Evolutionary conservation across 2,113 vertebrate genomes (phyloP), one percentile per base, ranked within the genome.

Genomic region (Neolamprologus brichardi): DNA sequence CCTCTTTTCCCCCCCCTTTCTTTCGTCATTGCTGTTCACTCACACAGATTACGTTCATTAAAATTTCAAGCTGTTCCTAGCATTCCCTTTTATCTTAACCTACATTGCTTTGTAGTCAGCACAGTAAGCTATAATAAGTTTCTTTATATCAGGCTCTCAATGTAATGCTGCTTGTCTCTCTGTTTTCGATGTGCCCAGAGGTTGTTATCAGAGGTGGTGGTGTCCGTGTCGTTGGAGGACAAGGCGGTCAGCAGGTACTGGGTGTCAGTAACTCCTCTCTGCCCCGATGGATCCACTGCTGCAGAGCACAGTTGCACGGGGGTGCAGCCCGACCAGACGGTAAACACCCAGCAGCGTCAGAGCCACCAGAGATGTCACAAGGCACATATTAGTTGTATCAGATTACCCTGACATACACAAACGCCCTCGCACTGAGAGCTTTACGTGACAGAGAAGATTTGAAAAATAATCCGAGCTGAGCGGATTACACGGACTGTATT

Each of bases 161-260:
- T 6, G 34, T 51, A 20, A 79, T n/a, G 20, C 60, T 60, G 3
- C 46, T 32, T 49, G 49, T 72, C 62, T 82, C 62, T 83, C 10
- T 41, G 4, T 53, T 7, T 13, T 77, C 12, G 39, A 46, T 91
- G 18, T 83, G 12, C 90, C 28, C 88, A 97, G 99, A 98, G 97
- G 92, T 95, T 99, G 41, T 92, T 99, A 87, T 98, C 98, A 30
- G 98, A 99, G 95, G 98, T 99, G 83, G 96, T 97, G 93, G 95
- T 99, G 91, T 97, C 97, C 56, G 94, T 96, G 78, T 93, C 90
- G 14, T 95, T 99, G 89, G 97, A 99, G 95, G 98, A 98, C 95
- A 93, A 95, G 39, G 96, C 96, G 30, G 95, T 96, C 79, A 96
- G 96, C 94, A 97, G 97, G 89, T 95, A 98, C 95, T 92, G 96